These are phyloP conservation scores for Euborellia annulipes DNA, from an alignment of 1,140 invertebrate genomes.

Conservation along the genomic window DNA sequence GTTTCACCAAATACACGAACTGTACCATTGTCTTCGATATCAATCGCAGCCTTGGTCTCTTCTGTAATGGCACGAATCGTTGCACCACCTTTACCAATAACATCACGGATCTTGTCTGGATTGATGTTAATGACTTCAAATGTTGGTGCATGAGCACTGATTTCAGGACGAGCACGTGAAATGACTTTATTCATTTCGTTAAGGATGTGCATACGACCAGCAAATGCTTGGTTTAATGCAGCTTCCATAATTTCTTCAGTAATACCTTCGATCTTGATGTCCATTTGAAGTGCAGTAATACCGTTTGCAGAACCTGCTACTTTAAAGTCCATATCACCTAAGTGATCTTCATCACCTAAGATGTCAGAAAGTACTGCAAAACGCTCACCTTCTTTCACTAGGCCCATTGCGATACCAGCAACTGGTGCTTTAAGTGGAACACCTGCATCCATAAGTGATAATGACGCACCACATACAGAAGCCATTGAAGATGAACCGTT, in stretches of 20 bases:
- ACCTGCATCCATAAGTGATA: slow-evolving; percentile 38
- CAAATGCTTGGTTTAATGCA: slow-evolving; percentile 11
- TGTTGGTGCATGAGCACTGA: neutral
- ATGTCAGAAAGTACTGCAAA: slow-evolving; percentile 31
- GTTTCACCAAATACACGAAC: slow-evolving; percentile 2
- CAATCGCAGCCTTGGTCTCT: slow-evolving; percentile 1
- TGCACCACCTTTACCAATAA: slow-evolving; percentile 1
- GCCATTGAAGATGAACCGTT: slow-evolving; percentile 42
- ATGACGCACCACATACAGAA: slow-evolving; percentile 32
- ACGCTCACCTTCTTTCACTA: slow-evolving; percentile 23
- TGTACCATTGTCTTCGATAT: slow-evolving; percentile 9
- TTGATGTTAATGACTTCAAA: slow-evolving; percentile 4
- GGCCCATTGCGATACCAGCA: slow-evolving; percentile 36
- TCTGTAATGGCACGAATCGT: neutral
- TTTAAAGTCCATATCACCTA: slow-evolving; percentile 41
- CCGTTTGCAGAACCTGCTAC: slow-evolving; percentile 32
- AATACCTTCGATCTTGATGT: slow-evolving; percentile 8
- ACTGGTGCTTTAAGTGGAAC: slow-evolving; percentile 30
- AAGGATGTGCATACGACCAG: slow-evolving; percentile 10
- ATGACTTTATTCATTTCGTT: slow-evolving; percentile 10
- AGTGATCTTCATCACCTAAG: slow-evolving; percentile 35
- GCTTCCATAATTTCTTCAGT: slow-evolving; percentile 3
- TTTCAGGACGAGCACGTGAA: neutral
- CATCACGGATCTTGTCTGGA: slow-evolving; percentile 4
- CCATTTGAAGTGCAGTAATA: slow-evolving; percentile 33